Evolutionary conservation across 2,888 invertebrate genomes (phyloP).

Genomic region (Noctua pronuba): DNA sequence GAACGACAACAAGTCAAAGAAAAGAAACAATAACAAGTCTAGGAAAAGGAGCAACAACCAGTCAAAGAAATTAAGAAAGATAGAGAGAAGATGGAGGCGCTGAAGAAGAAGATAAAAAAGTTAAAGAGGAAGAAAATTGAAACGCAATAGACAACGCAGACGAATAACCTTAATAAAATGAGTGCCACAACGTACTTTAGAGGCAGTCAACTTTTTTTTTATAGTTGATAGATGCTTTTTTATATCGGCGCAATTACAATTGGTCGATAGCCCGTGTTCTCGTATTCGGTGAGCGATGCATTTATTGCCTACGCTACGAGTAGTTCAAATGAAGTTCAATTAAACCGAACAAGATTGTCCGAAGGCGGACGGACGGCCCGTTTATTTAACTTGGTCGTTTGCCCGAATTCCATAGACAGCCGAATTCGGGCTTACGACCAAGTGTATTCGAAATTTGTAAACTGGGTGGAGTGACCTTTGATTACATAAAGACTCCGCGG

Average conservation of each 20-base stretch:
- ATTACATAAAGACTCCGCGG: no score
- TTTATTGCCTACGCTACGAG: neutral
- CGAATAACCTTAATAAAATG: neutral
- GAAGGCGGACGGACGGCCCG: neutral
- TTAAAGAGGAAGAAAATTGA: neutral
- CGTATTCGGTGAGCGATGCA: neutral
- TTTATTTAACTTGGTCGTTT: neutral
- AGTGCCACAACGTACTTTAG: neutral
- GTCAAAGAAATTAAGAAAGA: neutral
- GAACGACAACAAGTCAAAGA: no score
- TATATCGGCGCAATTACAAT: neutral
- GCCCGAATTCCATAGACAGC: neutral
- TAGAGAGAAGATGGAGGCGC: neutral
- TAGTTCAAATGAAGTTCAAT: neutral
- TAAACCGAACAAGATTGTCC: no score
- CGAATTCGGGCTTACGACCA: no score
- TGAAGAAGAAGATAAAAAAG: neutral
- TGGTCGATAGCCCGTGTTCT: neutral
- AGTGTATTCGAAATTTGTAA: no score
- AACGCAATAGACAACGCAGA: neutral
- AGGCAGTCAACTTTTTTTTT: neutral
- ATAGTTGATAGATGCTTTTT: neutral
- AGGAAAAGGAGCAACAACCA: neutral
- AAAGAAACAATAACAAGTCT: neutral
- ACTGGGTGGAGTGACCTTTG: no score